These are phyloP conservation scores for Cromileptes altivelis DNA, from an alignment of 2,113 vertebrate genomes.

Conservation along the genomic window DNA sequence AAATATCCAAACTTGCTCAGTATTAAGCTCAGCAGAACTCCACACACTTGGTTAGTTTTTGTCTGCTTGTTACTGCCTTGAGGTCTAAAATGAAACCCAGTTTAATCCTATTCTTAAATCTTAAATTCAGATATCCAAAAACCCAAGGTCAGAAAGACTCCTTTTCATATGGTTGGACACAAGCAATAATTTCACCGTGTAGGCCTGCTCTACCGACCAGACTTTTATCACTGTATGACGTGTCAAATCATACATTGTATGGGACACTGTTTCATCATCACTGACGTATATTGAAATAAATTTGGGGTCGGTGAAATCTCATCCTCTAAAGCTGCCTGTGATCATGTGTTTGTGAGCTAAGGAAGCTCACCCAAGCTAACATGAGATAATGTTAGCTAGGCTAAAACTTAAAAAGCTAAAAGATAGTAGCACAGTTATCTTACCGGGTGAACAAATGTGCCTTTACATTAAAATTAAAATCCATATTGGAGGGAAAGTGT, in stretches of 20 bases:
- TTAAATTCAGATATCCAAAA: slow-evolving; percentile 5
- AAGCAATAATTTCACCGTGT: background rate
- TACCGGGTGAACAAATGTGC: too few species aligned
- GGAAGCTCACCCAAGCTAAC: slow-evolving; percentile 45
- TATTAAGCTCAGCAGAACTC: background rate
- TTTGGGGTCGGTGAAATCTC: background rate
- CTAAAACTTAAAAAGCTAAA: slow-evolving; percentile 1
- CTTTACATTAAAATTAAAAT: background rate
- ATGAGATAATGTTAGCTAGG: slow-evolving; percentile 40
- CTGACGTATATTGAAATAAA: background rate
- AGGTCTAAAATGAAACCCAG: slow-evolving; percentile 22
- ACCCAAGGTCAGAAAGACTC: background rate
- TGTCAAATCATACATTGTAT: background rate
- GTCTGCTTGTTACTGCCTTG: background rate
- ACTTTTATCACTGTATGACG: background rate
- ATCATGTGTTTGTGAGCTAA: slow-evolving; percentile 4
- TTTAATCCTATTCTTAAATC: slow-evolving; percentile 1
- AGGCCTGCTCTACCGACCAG: background rate
- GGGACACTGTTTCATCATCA: too few species aligned
- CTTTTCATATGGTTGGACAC: background rate
- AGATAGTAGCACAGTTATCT: background rate
- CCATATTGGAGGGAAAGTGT: rapidly evolving
- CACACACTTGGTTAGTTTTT: background rate
- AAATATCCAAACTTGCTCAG: background rate
- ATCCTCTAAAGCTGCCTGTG: background rate